Evolutionary conservation across 2,113 vertebrate genomes (phyloP), one percentile per base, ranked within the genome.

Genomic region (Nycticebus coucang): DNA sequence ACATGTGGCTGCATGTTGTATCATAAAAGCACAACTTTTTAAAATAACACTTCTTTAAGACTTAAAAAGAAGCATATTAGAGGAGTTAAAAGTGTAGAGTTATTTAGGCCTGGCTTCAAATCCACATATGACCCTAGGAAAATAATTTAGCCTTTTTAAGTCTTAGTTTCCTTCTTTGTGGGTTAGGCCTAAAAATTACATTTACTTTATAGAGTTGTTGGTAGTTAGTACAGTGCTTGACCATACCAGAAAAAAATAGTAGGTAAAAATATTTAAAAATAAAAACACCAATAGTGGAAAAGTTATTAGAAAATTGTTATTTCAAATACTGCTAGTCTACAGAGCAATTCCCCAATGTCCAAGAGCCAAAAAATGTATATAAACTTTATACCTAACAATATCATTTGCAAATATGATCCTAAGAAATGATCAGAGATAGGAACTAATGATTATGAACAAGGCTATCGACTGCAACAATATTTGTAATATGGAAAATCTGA

Each of bases 381-480:
- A 37, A 90, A 79, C 28, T 69, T 91, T 28, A 59, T 69, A 74
- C 37, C 28, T 26, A 91, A 80, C 26, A 62, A 85, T 71, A 79
- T 89, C n/a, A 75, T 64, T 86, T 89, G 77, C 24, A 86, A 92
- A 97, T 37, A 89, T 53, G 21, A 77, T 87, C 80, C 80, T 89
- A 89, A 96, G 78, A 86, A 71, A 55, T 33, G 72, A 89, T 83
- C 41, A 75, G 18, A 80, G 41, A 84, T 80, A n/a, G 53, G 19
- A 95, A 22, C 37, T 64, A n/a, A 59, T 55, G 35, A 12, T 60
- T 45, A 69, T 35, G 71, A 71, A 74, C 26, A 86, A n/a, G 21
- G 69, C 75, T 72, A 82, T 69, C 75, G 84, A 91, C 86, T 86
- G 41, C 75, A 88, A 86, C 37, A 74, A n/a, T 64, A 62, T 84